A percentile compares a stretch with the other conserved stretches of the same genome.
phyloP scores from a whole-genome alignment of 1,140 invertebrate species.

The Polyergus mexicanus region DNA sequence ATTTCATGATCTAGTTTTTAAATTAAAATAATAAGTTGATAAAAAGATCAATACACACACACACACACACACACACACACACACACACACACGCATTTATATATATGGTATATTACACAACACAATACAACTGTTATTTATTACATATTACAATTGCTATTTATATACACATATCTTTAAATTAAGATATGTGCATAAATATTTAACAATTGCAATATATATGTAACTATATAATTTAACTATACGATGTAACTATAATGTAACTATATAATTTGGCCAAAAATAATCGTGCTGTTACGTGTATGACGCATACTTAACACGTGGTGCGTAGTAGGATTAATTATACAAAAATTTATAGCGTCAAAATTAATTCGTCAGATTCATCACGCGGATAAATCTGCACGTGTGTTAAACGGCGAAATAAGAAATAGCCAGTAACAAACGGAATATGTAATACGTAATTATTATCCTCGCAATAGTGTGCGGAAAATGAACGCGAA shows the following conservation, averaged over 20 bases:
- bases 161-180: no score
- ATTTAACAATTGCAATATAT: not conserved
- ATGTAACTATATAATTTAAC: conserved; percentile 12
- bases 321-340: conserved; percentile 29
- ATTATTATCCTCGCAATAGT: conserved; percentile 27
- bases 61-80: not conserved
- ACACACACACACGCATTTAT: no score
- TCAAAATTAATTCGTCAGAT: conserved; percentile 22
- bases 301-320: not conserved
- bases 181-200: not conserved
- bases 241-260: no score
- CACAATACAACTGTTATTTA: no score
- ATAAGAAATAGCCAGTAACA: conserved; percentile 8
- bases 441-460: conserved; percentile 17
- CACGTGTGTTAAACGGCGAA: not conserved
- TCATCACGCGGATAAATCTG: conserved; percentile 24
- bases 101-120: no score
- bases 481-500: not conserved
- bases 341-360: not conserved
- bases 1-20: conserved; percentile 5
- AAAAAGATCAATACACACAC: not conserved
- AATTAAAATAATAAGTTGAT: not conserved
- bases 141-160: no score
- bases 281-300: not conserved
- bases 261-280: not conserved